phyloP scores from a whole-genome alignment of 2,888 invertebrate species.

The Tricholauxania praeusta region DNA sequence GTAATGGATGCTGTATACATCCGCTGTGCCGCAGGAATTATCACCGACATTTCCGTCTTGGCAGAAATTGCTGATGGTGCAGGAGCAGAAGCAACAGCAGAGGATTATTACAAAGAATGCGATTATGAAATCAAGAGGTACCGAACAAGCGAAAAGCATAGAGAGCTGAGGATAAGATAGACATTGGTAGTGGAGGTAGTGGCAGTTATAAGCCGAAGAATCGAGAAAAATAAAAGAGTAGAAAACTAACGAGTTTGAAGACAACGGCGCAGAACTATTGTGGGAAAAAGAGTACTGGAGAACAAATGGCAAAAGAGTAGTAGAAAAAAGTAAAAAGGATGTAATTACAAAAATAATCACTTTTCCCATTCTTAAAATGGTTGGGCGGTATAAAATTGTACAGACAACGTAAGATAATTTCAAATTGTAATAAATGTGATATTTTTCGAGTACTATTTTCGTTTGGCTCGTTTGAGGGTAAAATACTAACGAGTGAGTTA shows the following conservation, averaged over 20 bases:
- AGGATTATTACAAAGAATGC: constrained; percentile 31
- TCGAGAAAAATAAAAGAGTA: not conserved
- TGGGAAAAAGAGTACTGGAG: not conserved
- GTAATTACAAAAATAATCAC: constrained; percentile 37
- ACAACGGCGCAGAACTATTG: not conserved
- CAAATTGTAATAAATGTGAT: not conserved
- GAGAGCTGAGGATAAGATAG: not conserved
- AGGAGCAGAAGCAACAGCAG: constrained; percentile 16
- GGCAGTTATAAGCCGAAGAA: not conserved
- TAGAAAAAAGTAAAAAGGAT: constrained; percentile 11
- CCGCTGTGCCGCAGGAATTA: constrained; percentile 49
- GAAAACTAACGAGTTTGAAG: constrained; percentile 15
- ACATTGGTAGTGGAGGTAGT: not conserved
- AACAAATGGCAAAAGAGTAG: not conserved
- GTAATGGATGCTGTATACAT: constrained; percentile 41
- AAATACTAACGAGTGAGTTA: too few species aligned
- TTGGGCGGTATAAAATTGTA: not conserved
- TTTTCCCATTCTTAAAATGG: not conserved
- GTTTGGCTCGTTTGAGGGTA: too few species aligned
- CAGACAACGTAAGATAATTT: not conserved
- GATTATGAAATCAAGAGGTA: constrained; percentile 16
- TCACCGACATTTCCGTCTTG: constrained; percentile 50
- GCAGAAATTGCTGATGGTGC: constrained; percentile 23
- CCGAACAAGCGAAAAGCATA: too few species aligned
- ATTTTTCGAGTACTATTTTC: too few species aligned